Conservation (phyloP, 1,140 invertebrate genomes). For the Xylocopa sonorina region DNA sequence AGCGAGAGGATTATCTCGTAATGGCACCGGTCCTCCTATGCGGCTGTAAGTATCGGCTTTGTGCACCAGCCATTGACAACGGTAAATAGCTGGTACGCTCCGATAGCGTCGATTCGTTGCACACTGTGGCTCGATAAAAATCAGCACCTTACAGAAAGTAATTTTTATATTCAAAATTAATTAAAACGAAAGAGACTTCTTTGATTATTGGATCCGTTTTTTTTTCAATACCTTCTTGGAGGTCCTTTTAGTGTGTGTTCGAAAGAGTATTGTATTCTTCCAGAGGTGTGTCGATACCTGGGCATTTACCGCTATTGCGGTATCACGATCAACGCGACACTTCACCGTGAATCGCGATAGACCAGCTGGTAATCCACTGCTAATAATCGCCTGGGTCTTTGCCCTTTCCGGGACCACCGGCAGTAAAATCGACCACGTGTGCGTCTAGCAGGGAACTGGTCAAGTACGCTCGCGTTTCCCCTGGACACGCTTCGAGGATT, state of each 20-base stretch:
- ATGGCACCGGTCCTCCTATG: slow-evolving; percentile 56
- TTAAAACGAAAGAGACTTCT: too few species aligned
- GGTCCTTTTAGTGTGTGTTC: too few species aligned
- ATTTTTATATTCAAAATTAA: too few species aligned
- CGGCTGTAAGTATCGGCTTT: slow-evolving; percentile 33
- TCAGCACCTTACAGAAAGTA: too few species aligned
- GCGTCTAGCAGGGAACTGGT: not conserved
- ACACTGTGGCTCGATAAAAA: too few species aligned
- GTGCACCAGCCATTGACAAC: slow-evolving; percentile 59
- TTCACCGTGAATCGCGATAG: slow-evolving; percentile 7
- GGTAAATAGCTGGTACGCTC: slow-evolving; percentile 50
- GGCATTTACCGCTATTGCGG: slow-evolving; percentile 33
- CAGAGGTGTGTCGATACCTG: too few species aligned
- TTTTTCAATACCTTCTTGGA: too few species aligned
- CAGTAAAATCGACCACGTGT: not conserved
- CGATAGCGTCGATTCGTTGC: slow-evolving; percentile 28
- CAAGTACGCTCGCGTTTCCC: not conserved
- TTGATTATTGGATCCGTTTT: too few species aligned
- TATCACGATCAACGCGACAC: slow-evolving; percentile 28
- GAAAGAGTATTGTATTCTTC: too few species aligned
- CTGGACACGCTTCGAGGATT: not conserved
- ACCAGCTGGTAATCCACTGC: slow-evolving; percentile 6
- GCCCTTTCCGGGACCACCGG: slow-evolving; percentile 16
- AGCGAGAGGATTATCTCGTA: slow-evolving; percentile 61
- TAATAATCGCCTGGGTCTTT: slow-evolving; percentile 27